phyloP scores from a whole-genome alignment of 2,888 invertebrate genomes.

The Alcis repandata region DNA sequence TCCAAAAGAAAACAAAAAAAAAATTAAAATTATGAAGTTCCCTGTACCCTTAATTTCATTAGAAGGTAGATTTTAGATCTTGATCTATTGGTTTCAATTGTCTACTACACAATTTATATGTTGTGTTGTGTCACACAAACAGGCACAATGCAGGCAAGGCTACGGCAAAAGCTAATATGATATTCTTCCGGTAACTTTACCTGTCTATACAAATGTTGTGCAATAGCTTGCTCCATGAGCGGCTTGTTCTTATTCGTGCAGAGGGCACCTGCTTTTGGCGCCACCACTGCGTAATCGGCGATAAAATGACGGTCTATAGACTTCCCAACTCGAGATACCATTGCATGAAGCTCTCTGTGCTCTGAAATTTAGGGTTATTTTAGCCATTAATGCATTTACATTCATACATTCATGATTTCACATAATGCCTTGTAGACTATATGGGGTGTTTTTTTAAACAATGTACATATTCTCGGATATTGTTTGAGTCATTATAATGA shows the following conservation, averaged over 20 bases:
- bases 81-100: too few species aligned
- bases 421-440: too few species aligned
- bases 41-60: too few species aligned
- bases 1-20: too few species aligned
- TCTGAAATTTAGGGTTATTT: conserved; percentile 67
- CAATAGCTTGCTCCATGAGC: conserved; percentile 91
- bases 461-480: too few species aligned
- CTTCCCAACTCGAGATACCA: conserved; percentile 97
- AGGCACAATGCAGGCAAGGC: neutral
- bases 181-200: conserved; percentile 69
- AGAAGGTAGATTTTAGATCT: too few species aligned
- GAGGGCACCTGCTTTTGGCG: conserved; percentile 93
- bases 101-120: too few species aligned
- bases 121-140: too few species aligned
- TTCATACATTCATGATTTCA: neutral
- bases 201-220: conserved; percentile 97
- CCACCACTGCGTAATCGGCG: conserved; percentile 95
- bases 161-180: neutral
- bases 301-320: conserved; percentile 98
- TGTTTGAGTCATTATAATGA: too few species aligned
- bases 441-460: too few species aligned
- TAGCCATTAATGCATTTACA: too few species aligned
- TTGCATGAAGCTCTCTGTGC: conserved; percentile 81
- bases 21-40: too few species aligned
- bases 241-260: conserved; percentile 87